Evolutionary conservation across 2,888 invertebrate genomes (phyloP), one percentile per base, ranked within the genome.

Genomic region (Lithophane semibrunnea): DNA sequence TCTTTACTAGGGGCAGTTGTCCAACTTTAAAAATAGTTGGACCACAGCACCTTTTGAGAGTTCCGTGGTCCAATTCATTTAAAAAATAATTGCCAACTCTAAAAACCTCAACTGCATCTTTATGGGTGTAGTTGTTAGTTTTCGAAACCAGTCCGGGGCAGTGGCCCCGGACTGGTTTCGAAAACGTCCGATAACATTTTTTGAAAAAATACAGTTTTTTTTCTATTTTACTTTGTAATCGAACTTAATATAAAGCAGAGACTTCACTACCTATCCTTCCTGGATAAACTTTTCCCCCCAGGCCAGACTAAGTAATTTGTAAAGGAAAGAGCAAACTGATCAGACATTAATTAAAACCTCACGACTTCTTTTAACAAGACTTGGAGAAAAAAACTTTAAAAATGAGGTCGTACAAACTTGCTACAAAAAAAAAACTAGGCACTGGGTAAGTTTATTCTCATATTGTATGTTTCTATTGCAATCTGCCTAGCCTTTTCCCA

Each of bases 321-420:
- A 44, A 60, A 29, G n/a, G 16, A 61, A 79, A 61, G 60, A 77
- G 16, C 52, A 4, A 61, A 61, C 60, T 79, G 21, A 61, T 69
- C 24, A 70, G 70, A 61, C 79, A 69, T 61, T 79, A 77, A 77
- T 77, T 77, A 77, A 52, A 2, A 54, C 16, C 54, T 69, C 24
- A 69, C 13, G 58, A n/a, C n/a, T 69, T 24, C 77, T 47, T 78
- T 21, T 37, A 58, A 69, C 24, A 37, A 61, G 18, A 21, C 44
- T 70, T 21, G 5, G 18, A 16, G 0, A 12, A 21, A 13, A 0
- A 24, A 75, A 77, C 37, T 78, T 78, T 66, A 54, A 16, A 60
- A 60, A 66, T 8, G 3, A 37, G 24, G n/a, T 63, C 4, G n/a
- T 54, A 13, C 18, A 16, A 42, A 7, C 21, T 49, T n/a, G 3